phyloP scores from a whole-genome alignment of 2,113 vertebrate genomes.

The Dendropsophus ebraccatus region DNA sequence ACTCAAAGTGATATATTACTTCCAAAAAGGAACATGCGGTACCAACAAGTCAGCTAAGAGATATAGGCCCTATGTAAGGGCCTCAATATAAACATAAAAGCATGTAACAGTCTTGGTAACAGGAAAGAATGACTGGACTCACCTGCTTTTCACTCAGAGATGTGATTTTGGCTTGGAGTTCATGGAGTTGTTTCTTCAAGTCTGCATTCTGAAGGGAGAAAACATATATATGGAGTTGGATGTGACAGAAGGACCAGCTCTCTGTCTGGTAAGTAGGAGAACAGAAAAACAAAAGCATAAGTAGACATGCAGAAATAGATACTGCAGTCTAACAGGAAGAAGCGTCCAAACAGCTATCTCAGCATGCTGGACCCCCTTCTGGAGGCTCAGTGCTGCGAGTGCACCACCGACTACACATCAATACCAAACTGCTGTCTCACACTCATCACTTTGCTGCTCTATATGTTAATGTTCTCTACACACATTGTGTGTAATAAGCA shows the following conservation, averaged over 20 bases:
- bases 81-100: background rate
- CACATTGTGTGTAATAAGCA: background rate
- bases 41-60: too few species aligned
- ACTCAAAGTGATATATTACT: too few species aligned
- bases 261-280: too few species aligned
- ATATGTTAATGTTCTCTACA: too few species aligned
- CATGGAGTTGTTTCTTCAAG: constrained; percentile 98
- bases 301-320: too few species aligned
- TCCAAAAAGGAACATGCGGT: background rate
- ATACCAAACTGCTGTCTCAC: background rate
- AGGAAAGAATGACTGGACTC: constrained; percentile 60
- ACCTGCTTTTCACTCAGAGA: constrained; percentile 99
- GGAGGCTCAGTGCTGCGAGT: background rate
- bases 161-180: constrained; percentile 99
- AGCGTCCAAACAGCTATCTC: too few species aligned
- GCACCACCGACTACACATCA: background rate
- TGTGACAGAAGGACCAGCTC: background rate
- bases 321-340: too few species aligned
- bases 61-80: background rate
- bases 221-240: background rate
- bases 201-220: constrained; percentile 87
- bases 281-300: background rate
- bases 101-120: too few species aligned
- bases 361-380: background rate
- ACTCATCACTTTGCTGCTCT: background rate